These are phyloP conservation scores for Zeuzera pyrina DNA, from an alignment of 2,888 invertebrate genomes.

Conservation along the genomic window DNA sequence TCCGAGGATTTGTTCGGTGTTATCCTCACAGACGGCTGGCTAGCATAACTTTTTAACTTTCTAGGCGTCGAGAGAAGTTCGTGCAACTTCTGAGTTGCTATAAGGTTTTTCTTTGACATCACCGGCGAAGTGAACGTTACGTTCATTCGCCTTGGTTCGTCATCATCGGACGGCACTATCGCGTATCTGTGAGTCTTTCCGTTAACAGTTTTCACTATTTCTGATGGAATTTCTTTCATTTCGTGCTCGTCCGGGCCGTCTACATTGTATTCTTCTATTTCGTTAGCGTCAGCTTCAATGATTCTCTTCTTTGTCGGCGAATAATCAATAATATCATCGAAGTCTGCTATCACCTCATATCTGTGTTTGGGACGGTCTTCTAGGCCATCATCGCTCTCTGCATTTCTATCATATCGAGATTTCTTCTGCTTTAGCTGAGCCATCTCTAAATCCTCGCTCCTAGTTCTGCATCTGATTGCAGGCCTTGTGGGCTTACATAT, in stretches of 20 bases:
- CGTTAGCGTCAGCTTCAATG: conserved; percentile 53
- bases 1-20: conserved; percentile 43
- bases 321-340: conserved; percentile 49
- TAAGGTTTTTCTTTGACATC: conserved; percentile 74
- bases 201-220: conserved; percentile 76
- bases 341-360: conserved; percentile 71
- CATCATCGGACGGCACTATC: conserved; percentile 72
- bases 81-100: conserved; percentile 84
- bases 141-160: conserved; percentile 44
- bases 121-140: conserved; percentile 54
- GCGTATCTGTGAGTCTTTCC: conserved; percentile 74
- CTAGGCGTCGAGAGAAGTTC: conserved; percentile 82
- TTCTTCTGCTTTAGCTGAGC: conserved; percentile 45
- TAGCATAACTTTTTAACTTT: conserved; percentile 67
- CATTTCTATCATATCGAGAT: conserved; percentile 38
- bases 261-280: conserved; percentile 68
- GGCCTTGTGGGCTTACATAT: conserved; percentile 66
- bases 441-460: conserved; percentile 65
- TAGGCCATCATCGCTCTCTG: conserved; percentile 44
- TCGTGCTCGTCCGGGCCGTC: conserved; percentile 67
- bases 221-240: conserved; percentile 71
- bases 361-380: conserved; percentile 55
- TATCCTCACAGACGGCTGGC: conserved; percentile 66
- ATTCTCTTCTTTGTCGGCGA: conserved; percentile 67
- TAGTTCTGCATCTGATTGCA: conserved; percentile 39